Base-by-base conservation (phyloP, 2,888 invertebrate genomes). In the Tinea trinotella region DNA sequence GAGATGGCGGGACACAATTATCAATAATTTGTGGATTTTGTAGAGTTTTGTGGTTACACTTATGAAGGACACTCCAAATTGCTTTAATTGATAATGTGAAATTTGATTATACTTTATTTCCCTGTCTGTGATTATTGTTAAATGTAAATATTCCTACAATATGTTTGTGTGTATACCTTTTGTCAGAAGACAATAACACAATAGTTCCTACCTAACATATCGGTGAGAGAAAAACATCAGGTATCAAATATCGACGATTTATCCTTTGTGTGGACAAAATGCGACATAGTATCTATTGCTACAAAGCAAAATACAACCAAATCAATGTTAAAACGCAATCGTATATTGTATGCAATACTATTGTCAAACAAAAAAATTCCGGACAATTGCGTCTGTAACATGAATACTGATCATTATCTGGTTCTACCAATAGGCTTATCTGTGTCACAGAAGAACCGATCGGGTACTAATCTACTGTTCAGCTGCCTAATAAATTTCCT, bases 341-440 rank as follows among this genome's bases (percentile, higher is more conserved):
- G 80, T 71, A 85, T 81, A 75, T 65, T 62, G 62, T 62, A 71
- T 73, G 74, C 71, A 70, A 61, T 59, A 62, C 63, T 57, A 10
- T 30, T 30, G 30, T 30, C n/a, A 30, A 30, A 30, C 30, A 30
- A 30, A 30, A n/a, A 70, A 71, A 73, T 64, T 64, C 62, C 70
- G 71, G 68, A 83, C 82, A 79, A 84, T 84, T 78, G 75, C 64
- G 64, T 68, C 61, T 70, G 83, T 72, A 77, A 78, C 75, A 65
- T 73, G 79, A 83, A 82, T 79, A 76, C 76, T 63, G 85, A 85
- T 85, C 71, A 76, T 82, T 84, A 84, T 85, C 84, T 60, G 65
- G 68, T 65, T 67, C 74, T 40, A 71, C 61, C 67, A 68, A 67
- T 66, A 65, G 61, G 76, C 76, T 81, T 84, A 83, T 83, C 84